phyloP scores from a whole-genome alignment of 2,888 invertebrate species.

The Drosophila robusta region DNA sequence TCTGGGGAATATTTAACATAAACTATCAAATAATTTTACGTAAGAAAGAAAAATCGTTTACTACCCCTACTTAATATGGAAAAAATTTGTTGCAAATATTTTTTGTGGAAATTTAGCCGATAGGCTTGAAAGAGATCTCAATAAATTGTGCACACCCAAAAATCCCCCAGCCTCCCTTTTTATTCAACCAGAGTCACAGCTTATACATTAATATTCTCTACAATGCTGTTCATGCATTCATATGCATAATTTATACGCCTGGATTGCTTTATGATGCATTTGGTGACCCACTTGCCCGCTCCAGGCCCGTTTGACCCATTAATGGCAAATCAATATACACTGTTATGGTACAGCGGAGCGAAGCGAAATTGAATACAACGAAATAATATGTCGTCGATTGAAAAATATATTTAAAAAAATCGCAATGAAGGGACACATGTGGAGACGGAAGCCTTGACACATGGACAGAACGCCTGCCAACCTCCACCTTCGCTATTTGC shows the following conservation, averaged over 20 bases:
- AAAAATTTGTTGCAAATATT: no score
- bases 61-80: no score
- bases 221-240: constrained; percentile 33
- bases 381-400: constrained; percentile 61
- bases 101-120: neutral
- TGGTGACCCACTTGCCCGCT: constrained; percentile 9
- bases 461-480: constrained; percentile 2
- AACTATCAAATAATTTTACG: no score
- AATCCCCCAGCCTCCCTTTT: neutral
- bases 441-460: constrained; percentile 7
- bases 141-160: neutral
- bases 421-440: constrained; percentile 21
- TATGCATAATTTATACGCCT: constrained; percentile 56
- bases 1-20: no score
- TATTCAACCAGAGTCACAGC: neutral
- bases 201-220: constrained; percentile 6
- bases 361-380: constrained; percentile 30
- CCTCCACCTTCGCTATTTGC: constrained; percentile 57
- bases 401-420: constrained; percentile 14
- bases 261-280: constrained; percentile 18
- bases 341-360: constrained; percentile 46
- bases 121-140: neutral
- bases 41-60: no score
- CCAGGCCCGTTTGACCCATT: constrained; percentile 33
- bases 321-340: constrained; percentile 62